Evolutionary conservation across 1,140 invertebrate species (phyloP).

Genomic region (Dermatophagoides farinae): DNA sequence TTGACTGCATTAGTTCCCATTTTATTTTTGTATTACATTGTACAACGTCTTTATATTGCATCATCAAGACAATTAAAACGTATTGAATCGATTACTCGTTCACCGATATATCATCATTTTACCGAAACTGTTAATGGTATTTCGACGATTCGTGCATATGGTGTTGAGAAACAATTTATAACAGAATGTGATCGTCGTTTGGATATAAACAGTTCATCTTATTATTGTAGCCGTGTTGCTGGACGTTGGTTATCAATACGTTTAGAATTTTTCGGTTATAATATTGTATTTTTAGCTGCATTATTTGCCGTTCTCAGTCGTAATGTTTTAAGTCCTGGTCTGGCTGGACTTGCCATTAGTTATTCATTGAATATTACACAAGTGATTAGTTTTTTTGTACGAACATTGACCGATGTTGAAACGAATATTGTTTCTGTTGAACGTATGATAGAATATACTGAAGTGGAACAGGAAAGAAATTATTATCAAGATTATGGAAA

Average conservation of each 20-base stretch:
- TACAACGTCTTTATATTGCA: conserved; percentile 30
- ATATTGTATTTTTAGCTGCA: conserved; percentile 36
- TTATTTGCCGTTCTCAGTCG: conserved; percentile 60
- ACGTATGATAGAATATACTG: conserved; percentile 38
- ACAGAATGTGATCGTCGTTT: conserved; percentile 28
- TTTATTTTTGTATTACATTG: conserved; percentile 52
- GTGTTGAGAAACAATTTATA: conserved; percentile 23
- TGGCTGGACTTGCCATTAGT: conserved; percentile 68
- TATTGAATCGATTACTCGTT: conserved; percentile 31
- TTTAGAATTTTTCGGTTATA: conserved; percentile 25
- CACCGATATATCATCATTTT: conserved; percentile 33
- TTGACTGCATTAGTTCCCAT: conserved; percentile 60
- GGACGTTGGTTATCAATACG: conserved; percentile 25
- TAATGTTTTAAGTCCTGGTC: conserved; percentile 43
- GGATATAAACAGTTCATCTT: conserved; percentile 31
- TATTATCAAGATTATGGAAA: conserved; percentile 22
- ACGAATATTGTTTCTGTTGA: conserved; percentile 43
- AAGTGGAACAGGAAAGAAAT: conserved; percentile 37
- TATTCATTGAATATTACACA: conserved; percentile 57
- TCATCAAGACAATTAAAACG: conserved; percentile 32
- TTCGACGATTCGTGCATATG: conserved; percentile 26
- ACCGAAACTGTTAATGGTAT: conserved; percentile 26
- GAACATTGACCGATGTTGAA: conserved; percentile 39
- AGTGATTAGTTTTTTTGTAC: conserved; percentile 37
- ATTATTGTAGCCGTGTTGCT: conserved; percentile 24